A percentile compares a stretch with the other conserved stretches of the same genome.
Conservation (phyloP, 2,113 vertebrate genomes). For the Antechinus stuartii region DNA sequence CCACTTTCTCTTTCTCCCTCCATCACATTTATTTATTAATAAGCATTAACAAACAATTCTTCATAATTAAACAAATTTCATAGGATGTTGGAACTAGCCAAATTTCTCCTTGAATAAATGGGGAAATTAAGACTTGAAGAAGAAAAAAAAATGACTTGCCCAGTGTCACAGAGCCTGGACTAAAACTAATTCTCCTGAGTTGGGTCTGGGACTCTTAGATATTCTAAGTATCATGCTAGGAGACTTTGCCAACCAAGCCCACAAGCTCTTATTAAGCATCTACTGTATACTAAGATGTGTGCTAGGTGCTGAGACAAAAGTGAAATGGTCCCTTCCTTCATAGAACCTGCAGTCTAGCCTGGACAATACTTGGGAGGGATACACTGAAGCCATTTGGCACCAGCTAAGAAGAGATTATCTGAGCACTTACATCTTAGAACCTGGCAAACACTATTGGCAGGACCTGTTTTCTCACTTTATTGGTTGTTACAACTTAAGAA, state of each 20-base stretch:
- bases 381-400: not conserved
- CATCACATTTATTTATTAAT: not conserved
- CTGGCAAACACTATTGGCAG: not conserved
- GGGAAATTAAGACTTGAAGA: not conserved
- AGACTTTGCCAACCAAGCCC: not conserved
- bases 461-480: not conserved
- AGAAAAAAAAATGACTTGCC: not conserved
- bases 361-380: not conserved
- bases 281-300: not conserved
- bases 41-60: not conserved
- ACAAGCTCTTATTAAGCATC: not conserved
- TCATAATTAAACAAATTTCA: not conserved
- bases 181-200: not conserved
- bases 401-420: not conserved
- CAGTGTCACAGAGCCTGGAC: not conserved
- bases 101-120: not conserved
- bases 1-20: not conserved
- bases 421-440: not conserved
- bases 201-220: not conserved
- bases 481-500: not conserved
- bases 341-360: not conserved
- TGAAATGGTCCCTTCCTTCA: not conserved
- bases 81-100: not conserved
- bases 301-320: not conserved
- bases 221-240: not conserved